A percentile compares a stretch with the other conserved stretches of the same genome.
These are phyloP conservation scores for Chironex yamaguchii DNA, from an alignment of 30 jellyfish, hydroid and myxozoan species.

Conservation along the genomic window DNA sequence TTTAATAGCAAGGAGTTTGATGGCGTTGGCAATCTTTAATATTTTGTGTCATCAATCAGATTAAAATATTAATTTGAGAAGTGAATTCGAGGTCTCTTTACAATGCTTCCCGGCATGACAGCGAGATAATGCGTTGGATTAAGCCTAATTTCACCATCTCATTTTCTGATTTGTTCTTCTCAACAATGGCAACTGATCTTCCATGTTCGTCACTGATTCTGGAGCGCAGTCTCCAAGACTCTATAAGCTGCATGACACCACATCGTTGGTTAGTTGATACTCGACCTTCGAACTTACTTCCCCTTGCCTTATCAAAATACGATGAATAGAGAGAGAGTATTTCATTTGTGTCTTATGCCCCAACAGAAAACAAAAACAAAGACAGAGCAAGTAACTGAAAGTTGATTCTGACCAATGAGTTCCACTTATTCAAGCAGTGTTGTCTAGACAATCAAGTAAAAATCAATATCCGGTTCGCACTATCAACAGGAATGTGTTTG, in stretches of 20 bases:
- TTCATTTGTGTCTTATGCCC: too few relatives aligned
- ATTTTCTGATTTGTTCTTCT: not conserved
- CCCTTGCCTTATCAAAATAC: too few relatives aligned
- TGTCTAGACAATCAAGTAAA: not conserved
- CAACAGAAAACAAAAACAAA: too few relatives aligned
- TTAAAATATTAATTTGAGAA: not conserved
- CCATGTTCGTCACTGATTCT: not conserved
- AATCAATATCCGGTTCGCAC: not conserved
- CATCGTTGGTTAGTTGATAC: not conserved
- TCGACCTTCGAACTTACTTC: not conserved
- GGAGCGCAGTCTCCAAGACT: not conserved
- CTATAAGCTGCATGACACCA: not conserved
- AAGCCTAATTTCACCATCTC: not conserved
- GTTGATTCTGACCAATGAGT: not conserved
- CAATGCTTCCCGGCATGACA: not conserved
- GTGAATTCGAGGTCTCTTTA: not conserved
- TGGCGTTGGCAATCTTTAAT: too few relatives aligned
- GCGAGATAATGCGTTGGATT: not conserved
- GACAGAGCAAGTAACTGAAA: not conserved
- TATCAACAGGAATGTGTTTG: not conserved
- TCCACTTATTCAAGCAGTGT: not conserved
- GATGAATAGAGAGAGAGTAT: too few relatives aligned
- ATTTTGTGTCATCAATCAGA: too few relatives aligned
- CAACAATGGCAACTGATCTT: not conserved
- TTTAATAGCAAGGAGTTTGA: too few relatives aligned